Percentiles rank a stretch among this genome's conserved stretches.
These are phyloP conservation scores for Plectrocnemia conspersa DNA, from an alignment of 1,140 invertebrate species.

Conservation along the genomic window DNA sequence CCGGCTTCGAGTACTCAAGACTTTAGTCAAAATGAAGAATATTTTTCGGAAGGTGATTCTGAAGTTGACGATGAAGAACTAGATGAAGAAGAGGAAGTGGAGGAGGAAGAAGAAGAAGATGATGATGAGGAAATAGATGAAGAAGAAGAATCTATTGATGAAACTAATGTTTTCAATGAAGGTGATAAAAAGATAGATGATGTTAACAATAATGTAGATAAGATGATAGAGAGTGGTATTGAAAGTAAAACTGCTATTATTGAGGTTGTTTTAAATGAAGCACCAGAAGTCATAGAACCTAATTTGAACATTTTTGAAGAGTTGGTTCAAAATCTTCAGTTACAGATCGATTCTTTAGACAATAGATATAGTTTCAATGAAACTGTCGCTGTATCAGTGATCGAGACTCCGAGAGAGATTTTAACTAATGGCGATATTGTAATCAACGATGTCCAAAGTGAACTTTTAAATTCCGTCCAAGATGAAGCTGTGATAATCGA, in stretches of 20 bases:
- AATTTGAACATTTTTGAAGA: constrained; percentile 24
- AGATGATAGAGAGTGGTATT: constrained; percentile 38
- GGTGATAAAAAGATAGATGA: background rate
- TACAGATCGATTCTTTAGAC: constrained; percentile 16
- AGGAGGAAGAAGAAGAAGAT: constrained; percentile 8
- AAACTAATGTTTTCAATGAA: background rate
- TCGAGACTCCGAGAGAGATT: too few species aligned
- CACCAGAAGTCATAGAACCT: background rate
- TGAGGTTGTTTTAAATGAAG: constrained; percentile 26
- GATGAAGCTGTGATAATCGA: too few species aligned
- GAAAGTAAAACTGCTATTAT: constrained; percentile 42
- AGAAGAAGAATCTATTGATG: constrained; percentile 13
- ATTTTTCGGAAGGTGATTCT: constrained; percentile 32
- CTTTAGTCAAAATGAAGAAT: constrained; percentile 41
- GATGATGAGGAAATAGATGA: constrained; percentile 26
- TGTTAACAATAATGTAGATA: constrained; percentile 36
- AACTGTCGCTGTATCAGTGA: too few species aligned
- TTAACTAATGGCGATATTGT: too few species aligned
- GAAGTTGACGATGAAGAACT: constrained; percentile 38
- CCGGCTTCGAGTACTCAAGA: constrained; percentile 34
- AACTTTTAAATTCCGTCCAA: too few species aligned
- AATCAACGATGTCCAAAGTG: too few species aligned
- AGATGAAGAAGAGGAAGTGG: constrained; percentile 36
- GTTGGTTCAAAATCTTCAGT: constrained; percentile 21
- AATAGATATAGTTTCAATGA: too few species aligned